Base-by-base conservation (phyloP, 2,797 vertebrate species). In the Sebastes taczanowskii region DNA sequence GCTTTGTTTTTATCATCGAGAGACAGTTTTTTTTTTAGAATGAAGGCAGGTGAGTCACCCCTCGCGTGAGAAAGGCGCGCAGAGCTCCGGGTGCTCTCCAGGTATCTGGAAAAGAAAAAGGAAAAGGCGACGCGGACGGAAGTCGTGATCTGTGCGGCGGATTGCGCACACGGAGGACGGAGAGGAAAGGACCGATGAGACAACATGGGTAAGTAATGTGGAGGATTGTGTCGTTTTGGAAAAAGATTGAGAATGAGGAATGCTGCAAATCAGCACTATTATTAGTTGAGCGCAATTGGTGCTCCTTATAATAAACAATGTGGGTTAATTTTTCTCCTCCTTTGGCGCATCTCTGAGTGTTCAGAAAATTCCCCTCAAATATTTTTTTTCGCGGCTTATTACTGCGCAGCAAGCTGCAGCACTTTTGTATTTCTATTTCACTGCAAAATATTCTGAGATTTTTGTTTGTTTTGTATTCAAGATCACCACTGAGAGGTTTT, bases 121-220 rank as follows among this genome's bases (percentile, higher is more conserved):
- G 14, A 18, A 10, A 77, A 83, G 67, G 68, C 75, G 71, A 80
- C 80, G 49, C 69, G 76, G 77, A 71, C 25, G 68, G 18, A 84
- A 90, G 81, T 91, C 88, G 90, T 90, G 93, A 90, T 90, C 83
- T 82, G 81, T 82, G 84, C 83, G 79, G 89, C 32, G 88, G 90
- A 92, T 91, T 91, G 86, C 78, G 84, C 86, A 49, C 82, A 86
- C 83, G 62, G 89, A 91, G 81, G 71, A 87, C 81, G 55, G 77
- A 55, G 83, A 58, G 83, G 61, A 85, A 77, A 66, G 91, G 71
- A 84, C 92, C 66, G 93, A 94, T 93, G 92, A 93, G 88, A 82
- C 88, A 94, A 74, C 91, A 95, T 95, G 94, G 94, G 94, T 95
- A 83, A 92, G 92, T 88, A 10, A 10, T 75, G 58, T 23, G 69